Base-by-base conservation (phyloP, 2,113 vertebrate species). In the Symphodus melops region DNA sequence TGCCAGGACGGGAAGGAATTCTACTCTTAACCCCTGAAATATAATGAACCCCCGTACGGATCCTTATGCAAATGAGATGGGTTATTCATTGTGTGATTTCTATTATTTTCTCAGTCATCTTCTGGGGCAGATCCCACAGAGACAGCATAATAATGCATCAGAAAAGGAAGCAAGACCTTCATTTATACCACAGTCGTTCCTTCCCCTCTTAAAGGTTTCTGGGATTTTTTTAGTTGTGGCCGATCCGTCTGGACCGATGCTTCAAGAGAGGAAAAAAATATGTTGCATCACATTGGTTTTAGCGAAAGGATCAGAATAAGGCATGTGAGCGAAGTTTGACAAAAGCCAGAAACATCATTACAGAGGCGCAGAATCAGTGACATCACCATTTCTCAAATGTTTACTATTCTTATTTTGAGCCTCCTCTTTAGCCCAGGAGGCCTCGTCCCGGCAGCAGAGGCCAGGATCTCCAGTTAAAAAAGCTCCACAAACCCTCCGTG, bases 181-280 rank as follows among this genome's bases (percentile, higher is more conserved):
- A 69, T 72, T 37, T 55, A 28, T 23, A 49, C 41, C 33, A 25
- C 20, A 14, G n/a, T 57, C 25, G 55, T 48, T 14, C 60, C 60
- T 25, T 41, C 21, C 46, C 28, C 21, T 8, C 25, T 42, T 48
- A 64, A 68, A 58, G 72, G 59, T 60, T 53, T 57, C 33, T 10
- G 65, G 46, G 67, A 55, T 72, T 39, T 73, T 72, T 39, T 73
- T 46, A 82, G 52, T 72, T 49, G 67, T 57, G 54, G 68, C 41
- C 4, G 41, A 83, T 81, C 72, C 4, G 20, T 67, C 77, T 81
- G 72, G 54, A 56, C 46, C 73, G 16, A 46, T 16, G 90, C 44
- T 85, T 85, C 77, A 55, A 44, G 23, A 5, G 75, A 20, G 5
- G 72, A 59, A 21, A 49, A 52, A 66, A 62, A 41, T 53, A 76